Evolutionary conservation across 2,797 vertebrate genomes (phyloP), one percentile per base, ranked within the genome.

Genomic region (Hephaestus fuliginosus): DNA sequence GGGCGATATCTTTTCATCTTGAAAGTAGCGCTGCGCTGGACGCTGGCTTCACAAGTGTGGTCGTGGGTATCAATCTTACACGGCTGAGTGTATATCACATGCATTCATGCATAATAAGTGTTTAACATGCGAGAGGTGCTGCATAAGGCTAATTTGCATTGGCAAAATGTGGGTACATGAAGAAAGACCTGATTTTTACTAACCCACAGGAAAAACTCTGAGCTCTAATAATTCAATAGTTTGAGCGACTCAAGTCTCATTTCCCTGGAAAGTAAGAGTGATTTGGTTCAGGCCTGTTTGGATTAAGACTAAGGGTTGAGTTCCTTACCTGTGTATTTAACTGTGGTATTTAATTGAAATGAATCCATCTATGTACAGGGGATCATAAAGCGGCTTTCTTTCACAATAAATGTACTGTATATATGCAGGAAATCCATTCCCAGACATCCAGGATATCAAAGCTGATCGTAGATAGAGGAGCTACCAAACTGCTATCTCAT

Each of bases 401-500:
- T 46, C 56, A 52, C 43, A 33, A 55, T 44, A 48, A 65, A 79
- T 33, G 51, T 72, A 17, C 57, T 64, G 39, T 44, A 76, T 60
- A 73, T 74, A 81, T 74, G 85, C 71, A 66, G 56, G 41, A 85
- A 85, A 89, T 92, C 77, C 87, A 53, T 72, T 89, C 72, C 79
- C 74, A 86, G 81, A 90, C 86, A 89, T 89, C 80, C 83, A 86
- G 74, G 82, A 90, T 91, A 91, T 92, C 89, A 92, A 88, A 91
- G 82, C 87, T 88, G 94, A 95, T 95, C 74, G 39, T 14, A 95
- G 92, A 95, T 93, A 93, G 81, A 91, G 71, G 69, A 73, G 85
- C 88, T 77, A 73, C 81, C 64, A 87, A 90, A 90, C 86, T 89
- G 86, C 85, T 84, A 92, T 92, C 93, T 93, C 84, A 94, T 94